A percentile compares a stretch with the other conserved stretches of the same genome.
Conservation (phyloP, 30 jellyfish, hydroid and myxozoan genomes). For the Hydractinia echinata region DNA sequence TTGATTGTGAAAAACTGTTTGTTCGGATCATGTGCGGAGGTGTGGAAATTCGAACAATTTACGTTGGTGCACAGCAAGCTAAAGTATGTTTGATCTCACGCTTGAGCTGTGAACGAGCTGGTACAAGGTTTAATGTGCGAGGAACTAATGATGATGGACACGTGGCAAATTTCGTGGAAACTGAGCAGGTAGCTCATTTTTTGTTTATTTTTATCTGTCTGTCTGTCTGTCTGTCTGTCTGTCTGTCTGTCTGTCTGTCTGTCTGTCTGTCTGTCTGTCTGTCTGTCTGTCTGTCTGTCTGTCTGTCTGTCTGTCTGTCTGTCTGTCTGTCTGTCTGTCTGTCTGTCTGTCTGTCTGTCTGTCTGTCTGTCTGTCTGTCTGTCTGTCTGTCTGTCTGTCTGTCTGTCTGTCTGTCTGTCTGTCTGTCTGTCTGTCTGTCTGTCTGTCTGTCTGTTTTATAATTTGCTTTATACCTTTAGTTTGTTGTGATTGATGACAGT, state of each 20-base stretch:
- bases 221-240: too few species aligned
- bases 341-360: too few species aligned
- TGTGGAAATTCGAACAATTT: conserved; percentile 73
- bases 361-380: too few species aligned
- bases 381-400: too few species aligned
- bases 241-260: too few species aligned
- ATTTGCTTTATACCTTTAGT: conserved; percentile 30
- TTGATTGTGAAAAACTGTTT: conserved; percentile 63
- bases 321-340: too few species aligned
- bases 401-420: too few species aligned
- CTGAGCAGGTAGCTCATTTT: conserved; percentile 80
- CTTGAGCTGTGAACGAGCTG: conserved; percentile 88
- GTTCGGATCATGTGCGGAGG: conserved; percentile 77
- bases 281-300: too few species aligned
- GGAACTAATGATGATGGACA: conserved; percentile 98
- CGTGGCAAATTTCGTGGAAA: conserved; percentile 96
- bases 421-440: too few species aligned
- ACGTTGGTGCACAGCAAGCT: conserved; percentile 86
- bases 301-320: background rate
- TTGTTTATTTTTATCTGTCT: too few species aligned
- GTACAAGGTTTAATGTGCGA: conserved; percentile 81
- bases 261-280: too few species aligned
- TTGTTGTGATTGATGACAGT: conserved; percentile 47
- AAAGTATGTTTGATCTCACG: conserved; percentile 92
- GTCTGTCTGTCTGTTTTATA: too few species aligned